Conservation (phyloP, 2,797 vertebrate species). For the Micromesistius poutassou region DNA sequence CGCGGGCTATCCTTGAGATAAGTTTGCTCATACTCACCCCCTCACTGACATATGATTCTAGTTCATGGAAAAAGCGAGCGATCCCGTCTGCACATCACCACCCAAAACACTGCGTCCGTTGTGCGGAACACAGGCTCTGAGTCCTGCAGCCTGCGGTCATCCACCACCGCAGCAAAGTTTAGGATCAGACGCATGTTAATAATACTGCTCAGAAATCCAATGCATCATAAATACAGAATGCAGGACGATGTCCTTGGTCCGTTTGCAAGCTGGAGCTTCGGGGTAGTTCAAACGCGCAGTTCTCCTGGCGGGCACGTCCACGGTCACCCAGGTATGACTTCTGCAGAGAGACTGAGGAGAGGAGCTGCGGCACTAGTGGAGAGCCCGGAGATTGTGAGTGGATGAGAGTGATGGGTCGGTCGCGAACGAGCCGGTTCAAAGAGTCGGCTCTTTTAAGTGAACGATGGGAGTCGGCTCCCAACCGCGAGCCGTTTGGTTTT, state of each 20-base stretch:
- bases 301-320: conserved; percentile 10
- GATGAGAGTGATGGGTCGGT: too few species aligned
- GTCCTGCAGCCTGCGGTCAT: conserved; percentile 6
- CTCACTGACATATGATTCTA: conserved; percentile 21
- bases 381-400: neutral
- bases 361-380: conserved; percentile 44
- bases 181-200: conserved; percentile 17
- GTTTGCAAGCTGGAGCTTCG: neutral
- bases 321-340: conserved; percentile 34
- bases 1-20: conserved; percentile 42
- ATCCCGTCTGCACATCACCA: conserved; percentile 36
- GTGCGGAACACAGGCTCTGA: conserved; percentile 48
- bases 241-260: conserved; percentile 23
- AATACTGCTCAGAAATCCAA: neutral
- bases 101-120: conserved; percentile 43
- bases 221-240: neutral
- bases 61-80: conserved; percentile 39
- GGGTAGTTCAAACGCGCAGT: conserved; percentile 21
- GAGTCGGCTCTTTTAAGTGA: too few species aligned
- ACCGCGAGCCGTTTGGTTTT: too few species aligned
- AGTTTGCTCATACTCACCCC: conserved; percentile 43
- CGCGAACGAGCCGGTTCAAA: too few species aligned
- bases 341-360: conserved; percentile 29
- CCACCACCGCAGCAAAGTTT: conserved; percentile 15
- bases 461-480: too few species aligned